phyloP scores from a whole-genome alignment of 2,797 vertebrate genomes.

The Numenius phaeopus region DNA sequence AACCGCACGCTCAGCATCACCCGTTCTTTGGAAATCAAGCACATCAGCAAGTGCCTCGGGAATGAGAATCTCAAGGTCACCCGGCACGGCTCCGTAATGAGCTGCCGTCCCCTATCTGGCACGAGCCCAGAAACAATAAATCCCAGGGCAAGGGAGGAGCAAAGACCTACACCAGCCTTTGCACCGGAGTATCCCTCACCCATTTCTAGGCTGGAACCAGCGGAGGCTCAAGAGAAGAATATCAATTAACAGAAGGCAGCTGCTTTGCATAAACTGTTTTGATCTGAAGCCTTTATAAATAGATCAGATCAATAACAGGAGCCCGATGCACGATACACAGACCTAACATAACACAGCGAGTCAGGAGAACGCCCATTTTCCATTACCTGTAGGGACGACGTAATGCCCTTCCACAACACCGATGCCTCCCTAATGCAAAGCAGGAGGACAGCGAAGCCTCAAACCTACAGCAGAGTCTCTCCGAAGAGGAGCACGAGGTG shows the following conservation, averaged over 20 bases:
- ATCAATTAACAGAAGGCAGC: not conserved
- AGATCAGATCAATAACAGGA: not conserved
- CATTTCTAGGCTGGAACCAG: not conserved
- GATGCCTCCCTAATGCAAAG: not conserved
- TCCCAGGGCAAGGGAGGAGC: slow-evolving; percentile 1
- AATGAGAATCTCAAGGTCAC: slow-evolving; percentile 39
- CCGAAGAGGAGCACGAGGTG: accelerated
- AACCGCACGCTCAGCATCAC: not conserved
- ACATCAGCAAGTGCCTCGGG: not conserved
- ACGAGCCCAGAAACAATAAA: not conserved
- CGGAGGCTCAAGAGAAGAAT: not conserved
- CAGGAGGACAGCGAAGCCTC: not conserved
- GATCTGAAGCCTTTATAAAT: not conserved
- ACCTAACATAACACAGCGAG: not conserved
- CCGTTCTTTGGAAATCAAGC: not conserved
- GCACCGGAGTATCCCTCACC: not conserved
- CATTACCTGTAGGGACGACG: accelerated
- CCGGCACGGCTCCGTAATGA: not conserved
- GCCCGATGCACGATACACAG: not conserved
- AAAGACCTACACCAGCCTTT: not conserved
- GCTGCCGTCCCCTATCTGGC: not conserved
- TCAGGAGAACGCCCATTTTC: not conserved
- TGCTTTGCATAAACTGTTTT: not conserved
- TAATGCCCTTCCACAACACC: not conserved
- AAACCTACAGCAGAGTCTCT: not conserved